Conservation (phyloP, 2,888 invertebrate species). For the Acleris literana region DNA sequence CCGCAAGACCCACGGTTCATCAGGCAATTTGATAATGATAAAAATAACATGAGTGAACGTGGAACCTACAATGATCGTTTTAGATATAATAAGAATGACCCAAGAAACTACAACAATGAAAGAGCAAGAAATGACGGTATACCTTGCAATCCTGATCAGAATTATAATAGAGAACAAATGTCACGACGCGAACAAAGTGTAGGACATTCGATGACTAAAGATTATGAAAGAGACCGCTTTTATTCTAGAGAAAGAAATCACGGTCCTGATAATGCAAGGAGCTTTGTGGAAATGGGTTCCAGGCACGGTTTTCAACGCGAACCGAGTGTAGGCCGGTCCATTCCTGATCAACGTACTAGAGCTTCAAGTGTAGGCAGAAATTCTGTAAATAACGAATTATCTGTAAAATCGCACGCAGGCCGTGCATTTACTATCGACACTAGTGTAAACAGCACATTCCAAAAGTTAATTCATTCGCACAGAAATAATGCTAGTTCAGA, state of each 20-base stretch:
- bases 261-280: constrained; percentile 41
- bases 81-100: constrained; percentile 27
- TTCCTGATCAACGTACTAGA: constrained; percentile 41
- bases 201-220: constrained; percentile 43
- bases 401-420: constrained; percentile 55
- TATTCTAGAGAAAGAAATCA: constrained; percentile 43
- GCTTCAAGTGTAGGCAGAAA: constrained; percentile 46
- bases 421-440: constrained; percentile 70
- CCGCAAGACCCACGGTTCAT: constrained; percentile 61
- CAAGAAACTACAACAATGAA: constrained; percentile 50
- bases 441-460: constrained; percentile 68
- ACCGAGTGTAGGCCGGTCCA: constrained; percentile 50
- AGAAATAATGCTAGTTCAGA: constrained; percentile 42
- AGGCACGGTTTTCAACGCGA: constrained; percentile 48
- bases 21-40: constrained; percentile 58
- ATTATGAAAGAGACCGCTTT: constrained; percentile 43
- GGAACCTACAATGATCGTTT: constrained; percentile 53
- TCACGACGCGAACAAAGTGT: constrained; percentile 45
- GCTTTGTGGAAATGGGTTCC: constrained; percentile 44
- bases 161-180: constrained; percentile 45
- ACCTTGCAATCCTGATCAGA: constrained; percentile 46
- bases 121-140: constrained; percentile 47
- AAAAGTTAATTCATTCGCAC: constrained; percentile 50
- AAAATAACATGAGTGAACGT: constrained; percentile 48
- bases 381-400: constrained; percentile 46